Evolutionary conservation across 2,888 invertebrate species (phyloP).

Genomic region (Leucozona laternaria): DNA sequence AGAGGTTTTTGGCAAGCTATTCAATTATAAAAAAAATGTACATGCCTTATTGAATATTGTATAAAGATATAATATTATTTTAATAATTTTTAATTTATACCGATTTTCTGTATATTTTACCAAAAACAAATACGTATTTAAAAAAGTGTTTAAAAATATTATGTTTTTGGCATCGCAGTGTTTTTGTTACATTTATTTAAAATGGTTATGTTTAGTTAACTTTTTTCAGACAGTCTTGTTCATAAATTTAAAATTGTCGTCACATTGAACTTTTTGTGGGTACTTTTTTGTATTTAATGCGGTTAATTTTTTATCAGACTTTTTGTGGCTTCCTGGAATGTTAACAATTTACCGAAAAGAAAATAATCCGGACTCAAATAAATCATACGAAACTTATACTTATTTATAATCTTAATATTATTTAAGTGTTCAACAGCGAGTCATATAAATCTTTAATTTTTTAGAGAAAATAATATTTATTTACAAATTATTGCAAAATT

Average conservation of each 20-base stretch:
- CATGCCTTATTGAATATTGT: conserved; percentile 32
- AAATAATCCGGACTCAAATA: conserved; percentile 27
- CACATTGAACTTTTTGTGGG: conserved; percentile 9
- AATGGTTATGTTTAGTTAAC: conserved; percentile 32
- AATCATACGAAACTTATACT: conserved; percentile 27
- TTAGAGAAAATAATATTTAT: conserved; percentile 44
- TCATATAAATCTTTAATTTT: background rate
- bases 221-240: conserved; percentile 57
- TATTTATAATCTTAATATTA: conserved; percentile 22
- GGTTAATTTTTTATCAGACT: conserved; percentile 48
- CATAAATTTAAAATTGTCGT: conserved; percentile 24
- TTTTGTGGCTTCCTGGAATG: conserved; percentile 61
- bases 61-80: conserved; percentile 9
- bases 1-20: conserved; percentile 34
- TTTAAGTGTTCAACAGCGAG: conserved; percentile 18
- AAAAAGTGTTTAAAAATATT: conserved; percentile 38
- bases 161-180: conserved; percentile 65
- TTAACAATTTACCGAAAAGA: conserved; percentile 36
- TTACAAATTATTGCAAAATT: conserved; percentile 63
- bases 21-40: conserved; percentile 16
- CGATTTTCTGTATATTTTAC: background rate
- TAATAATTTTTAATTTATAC: conserved; percentile 15
- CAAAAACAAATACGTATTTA: conserved; percentile 1
- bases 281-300: conserved; percentile 6
- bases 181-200: conserved; percentile 40